Percentiles rank a stretch among this genome's conserved stretches.
Conservation (phyloP, 2,113 vertebrate genomes). For the Eira barbara region DNA sequence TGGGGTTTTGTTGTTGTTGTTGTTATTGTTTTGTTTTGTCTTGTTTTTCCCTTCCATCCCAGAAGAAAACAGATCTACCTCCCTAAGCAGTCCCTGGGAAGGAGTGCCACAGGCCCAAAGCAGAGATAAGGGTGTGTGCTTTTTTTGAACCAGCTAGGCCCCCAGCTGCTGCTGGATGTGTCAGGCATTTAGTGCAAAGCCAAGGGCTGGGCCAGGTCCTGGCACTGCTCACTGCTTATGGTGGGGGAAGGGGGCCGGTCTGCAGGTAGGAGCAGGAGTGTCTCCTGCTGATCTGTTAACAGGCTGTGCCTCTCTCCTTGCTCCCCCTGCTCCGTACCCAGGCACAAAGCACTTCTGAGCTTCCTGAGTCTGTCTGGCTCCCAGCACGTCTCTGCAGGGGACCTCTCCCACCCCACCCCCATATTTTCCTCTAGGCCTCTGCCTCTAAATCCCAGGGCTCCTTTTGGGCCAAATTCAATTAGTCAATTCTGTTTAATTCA, state of each 20-base stretch:
- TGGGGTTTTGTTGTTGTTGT: not conserved
- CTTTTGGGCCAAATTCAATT: slow-evolving; percentile 22
- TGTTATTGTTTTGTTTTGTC: not conserved
- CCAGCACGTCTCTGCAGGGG: not conserved
- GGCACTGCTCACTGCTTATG: slow-evolving; percentile 18
- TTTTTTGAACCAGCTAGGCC: not conserved
- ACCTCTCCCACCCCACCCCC: not conserved
- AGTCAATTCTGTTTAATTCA: slow-evolving; percentile 54
- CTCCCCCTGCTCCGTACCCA: not conserved
- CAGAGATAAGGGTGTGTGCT: not conserved
- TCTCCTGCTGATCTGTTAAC: not conserved
- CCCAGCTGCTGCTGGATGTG: slow-evolving; percentile 34
- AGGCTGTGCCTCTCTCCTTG: too few species aligned
- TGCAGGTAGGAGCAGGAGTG: not conserved
- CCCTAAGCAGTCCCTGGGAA: not conserved
- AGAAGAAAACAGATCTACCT: not conserved
- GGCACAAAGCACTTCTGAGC: not conserved
- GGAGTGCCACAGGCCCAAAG: not conserved
- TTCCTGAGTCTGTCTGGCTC: not conserved
- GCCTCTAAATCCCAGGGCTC: not conserved
- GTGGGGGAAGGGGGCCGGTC: not conserved
- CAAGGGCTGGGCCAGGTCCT: not conserved
- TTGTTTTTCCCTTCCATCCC: not conserved
- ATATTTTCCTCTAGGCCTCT: not conserved
- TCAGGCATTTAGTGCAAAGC: slow-evolving; percentile 26